A percentile compares a stretch with the other conserved stretches of the same genome.
phyloP scores from a whole-genome alignment of 1,140 invertebrate species.

The Panonychus citri region DNA sequence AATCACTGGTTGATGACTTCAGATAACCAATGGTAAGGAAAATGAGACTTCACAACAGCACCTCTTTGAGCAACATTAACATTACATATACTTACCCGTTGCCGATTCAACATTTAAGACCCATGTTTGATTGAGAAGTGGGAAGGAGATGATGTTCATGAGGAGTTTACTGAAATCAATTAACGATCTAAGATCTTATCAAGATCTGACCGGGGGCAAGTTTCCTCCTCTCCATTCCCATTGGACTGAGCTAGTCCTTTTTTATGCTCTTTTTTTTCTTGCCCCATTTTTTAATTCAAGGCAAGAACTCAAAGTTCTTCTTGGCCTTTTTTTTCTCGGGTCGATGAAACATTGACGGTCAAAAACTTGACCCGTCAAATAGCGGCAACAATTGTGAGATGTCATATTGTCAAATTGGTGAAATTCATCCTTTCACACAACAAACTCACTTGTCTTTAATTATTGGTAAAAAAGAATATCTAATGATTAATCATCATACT shows the following conservation, averaged over 20 bases:
- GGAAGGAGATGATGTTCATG: too few species aligned
- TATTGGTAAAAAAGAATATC: not conserved
- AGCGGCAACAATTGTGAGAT: too few species aligned
- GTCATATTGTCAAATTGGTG: too few species aligned
- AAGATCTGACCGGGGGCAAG: constrained; percentile 33
- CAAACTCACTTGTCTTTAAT: too few species aligned
- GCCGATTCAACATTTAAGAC: too few species aligned
- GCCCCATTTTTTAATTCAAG: not conserved
- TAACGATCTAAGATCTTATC: constrained; percentile 40
- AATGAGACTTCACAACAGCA: too few species aligned
- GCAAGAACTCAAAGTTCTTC: not conserved
- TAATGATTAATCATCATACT: not conserved
- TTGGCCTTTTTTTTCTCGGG: not conserved
- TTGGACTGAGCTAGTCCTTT: constrained; percentile 1
- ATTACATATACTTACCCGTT: too few species aligned
- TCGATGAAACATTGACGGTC: not conserved
- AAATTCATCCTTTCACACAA: too few species aligned
- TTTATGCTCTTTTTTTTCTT: not conserved
- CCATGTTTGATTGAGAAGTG: too few species aligned
- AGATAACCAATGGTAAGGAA: too few species aligned
- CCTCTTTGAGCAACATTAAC: too few species aligned
- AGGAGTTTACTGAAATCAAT: constrained; percentile 19
- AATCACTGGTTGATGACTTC: not conserved
- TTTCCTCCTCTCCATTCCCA: constrained; percentile 40
- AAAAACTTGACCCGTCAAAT: not conserved